Conservation (phyloP, 2,888 invertebrate genomes). For the Blastobasis adustella region DNA sequence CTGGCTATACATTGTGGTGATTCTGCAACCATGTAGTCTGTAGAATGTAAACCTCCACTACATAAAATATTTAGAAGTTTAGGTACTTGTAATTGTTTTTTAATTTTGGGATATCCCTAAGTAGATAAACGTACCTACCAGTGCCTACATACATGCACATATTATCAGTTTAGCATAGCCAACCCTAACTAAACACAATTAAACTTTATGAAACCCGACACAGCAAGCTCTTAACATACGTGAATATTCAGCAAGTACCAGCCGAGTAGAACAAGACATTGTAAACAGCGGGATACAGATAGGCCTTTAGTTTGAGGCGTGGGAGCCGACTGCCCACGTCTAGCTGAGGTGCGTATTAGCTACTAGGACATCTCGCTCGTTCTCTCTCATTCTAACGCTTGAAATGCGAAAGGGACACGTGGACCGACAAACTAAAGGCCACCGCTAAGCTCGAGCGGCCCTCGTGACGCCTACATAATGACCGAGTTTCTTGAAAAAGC, state of each 20-base stretch:
- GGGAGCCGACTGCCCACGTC: slow-evolving; percentile 48
- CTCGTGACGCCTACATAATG: slow-evolving; percentile 37
- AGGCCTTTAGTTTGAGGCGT: slow-evolving; percentile 47
- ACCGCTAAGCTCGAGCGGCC: slow-evolving; percentile 49
- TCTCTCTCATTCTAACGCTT: no score
- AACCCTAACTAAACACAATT: slow-evolving; percentile 21
- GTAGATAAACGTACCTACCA: no score
- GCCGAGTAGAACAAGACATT: slow-evolving; percentile 37
- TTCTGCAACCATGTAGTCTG: no score
- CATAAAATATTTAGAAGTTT: no score
- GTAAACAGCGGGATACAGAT: slow-evolving; percentile 43
- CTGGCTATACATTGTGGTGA: no score
- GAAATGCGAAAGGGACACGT: no score
- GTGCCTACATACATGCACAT: no score
- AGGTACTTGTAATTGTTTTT: no score
- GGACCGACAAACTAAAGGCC: slow-evolving; percentile 27
- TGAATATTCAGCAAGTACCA: slow-evolving; percentile 52
- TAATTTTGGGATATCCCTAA: no score
- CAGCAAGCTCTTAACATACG: slow-evolving; percentile 34
- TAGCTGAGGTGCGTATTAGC: slow-evolving; percentile 27
- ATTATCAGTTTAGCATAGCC: no score
- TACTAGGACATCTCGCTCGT: no score
- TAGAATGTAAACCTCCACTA: no score
- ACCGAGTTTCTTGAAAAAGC: slow-evolving; percentile 26
- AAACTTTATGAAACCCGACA: slow-evolving; percentile 24